phyloP scores from a whole-genome alignment of 2,797 vertebrate genomes.

The Fistularia tabacaria region DNA sequence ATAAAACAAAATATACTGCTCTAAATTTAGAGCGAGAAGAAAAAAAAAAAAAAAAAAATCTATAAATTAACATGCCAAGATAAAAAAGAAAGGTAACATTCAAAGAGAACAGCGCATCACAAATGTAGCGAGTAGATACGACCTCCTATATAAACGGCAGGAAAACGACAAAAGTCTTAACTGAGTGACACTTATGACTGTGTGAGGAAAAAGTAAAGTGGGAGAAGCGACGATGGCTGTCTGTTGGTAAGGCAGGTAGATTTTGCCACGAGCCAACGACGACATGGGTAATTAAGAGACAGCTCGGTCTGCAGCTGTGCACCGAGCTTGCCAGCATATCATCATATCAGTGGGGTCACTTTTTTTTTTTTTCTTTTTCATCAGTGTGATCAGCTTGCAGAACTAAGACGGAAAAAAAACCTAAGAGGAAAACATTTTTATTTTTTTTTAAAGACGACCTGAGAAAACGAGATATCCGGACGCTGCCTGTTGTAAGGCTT shows the following conservation, averaged over 20 bases:
- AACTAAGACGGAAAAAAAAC: constrained; percentile 26
- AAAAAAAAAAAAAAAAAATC: no score
- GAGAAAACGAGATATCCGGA: constrained; percentile 47
- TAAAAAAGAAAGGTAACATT: no score
- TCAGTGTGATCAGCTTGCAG: constrained; percentile 39
- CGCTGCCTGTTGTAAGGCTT: constrained; percentile 4
- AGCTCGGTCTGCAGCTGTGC: constrained; percentile 36
- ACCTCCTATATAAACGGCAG: no score
- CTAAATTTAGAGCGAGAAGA: no score
- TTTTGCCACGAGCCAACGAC: constrained; percentile 12
- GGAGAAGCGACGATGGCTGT: neutral
- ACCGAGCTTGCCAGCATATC: constrained; percentile 42
- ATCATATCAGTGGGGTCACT: constrained; percentile 37
- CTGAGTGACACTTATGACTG: no score
- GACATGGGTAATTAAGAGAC: constrained; percentile 39
- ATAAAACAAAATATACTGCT: no score
- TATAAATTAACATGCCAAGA: no score
- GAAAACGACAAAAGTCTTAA: no score
- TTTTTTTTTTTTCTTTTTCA: constrained; percentile 16
- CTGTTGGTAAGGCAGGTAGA: neutral
- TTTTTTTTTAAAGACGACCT: no score
- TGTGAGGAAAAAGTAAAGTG: neutral
- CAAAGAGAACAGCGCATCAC: no score
- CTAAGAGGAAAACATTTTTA: constrained; percentile 30
- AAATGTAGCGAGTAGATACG: no score